Percentiles rank a stretch among this genome's conserved stretches.
Conservation (phyloP, 2,113 vertebrate species). For the Psettodes erumei region DNA sequence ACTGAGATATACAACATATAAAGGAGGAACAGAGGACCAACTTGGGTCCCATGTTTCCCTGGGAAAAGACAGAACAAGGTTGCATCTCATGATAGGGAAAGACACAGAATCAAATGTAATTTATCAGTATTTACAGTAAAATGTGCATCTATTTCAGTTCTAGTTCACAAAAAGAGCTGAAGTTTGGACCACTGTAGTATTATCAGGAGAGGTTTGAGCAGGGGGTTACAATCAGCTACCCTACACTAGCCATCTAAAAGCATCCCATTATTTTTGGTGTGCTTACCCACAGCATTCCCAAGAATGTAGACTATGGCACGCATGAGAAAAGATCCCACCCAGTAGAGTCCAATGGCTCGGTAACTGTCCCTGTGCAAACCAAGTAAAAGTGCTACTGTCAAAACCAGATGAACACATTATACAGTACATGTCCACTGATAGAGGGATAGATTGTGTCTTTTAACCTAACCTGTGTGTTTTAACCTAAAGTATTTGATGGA, state of each 20-base stretch:
- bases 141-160: not conserved
- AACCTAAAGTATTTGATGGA: too few species aligned
- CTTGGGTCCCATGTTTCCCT: constrained; percentile 91
- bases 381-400: constrained; percentile 39
- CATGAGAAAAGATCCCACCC: constrained; percentile 94
- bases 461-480: too few species aligned
- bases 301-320: constrained; percentile 91
- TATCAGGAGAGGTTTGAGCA: not conserved
- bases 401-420: constrained; percentile 22
- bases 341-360: constrained; percentile 92
- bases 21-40: constrained; percentile 86
- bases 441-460: not conserved
- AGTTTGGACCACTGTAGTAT: not conserved
- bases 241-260: constrained; percentile 41
- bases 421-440: not conserved
- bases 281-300: constrained; percentile 94
- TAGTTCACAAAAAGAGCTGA: not conserved
- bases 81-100: not conserved
- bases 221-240: not conserved
- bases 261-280: constrained; percentile 65
- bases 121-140: not conserved
- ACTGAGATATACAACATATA: constrained; percentile 87
- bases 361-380: constrained; percentile 88
- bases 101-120: not conserved
- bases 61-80: constrained; percentile 20